Conservation (phyloP, 2,113 vertebrate species). For the Miniopterus natalensis region DNA sequence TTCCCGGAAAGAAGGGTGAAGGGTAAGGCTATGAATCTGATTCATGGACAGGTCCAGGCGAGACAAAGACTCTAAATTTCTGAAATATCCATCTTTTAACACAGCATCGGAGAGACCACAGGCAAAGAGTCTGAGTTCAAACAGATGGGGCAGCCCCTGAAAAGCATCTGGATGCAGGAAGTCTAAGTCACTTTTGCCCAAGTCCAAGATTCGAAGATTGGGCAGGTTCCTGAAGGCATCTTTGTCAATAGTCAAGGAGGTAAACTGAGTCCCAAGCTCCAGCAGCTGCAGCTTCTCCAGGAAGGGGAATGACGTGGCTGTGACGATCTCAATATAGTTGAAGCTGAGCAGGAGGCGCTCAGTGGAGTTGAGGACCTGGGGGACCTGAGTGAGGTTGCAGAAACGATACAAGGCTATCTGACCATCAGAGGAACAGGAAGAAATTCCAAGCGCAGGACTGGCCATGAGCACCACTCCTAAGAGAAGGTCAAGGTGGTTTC, state of each 20-base stretch:
- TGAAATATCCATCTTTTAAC: constrained; percentile 88
- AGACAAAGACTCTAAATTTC: constrained; percentile 89
- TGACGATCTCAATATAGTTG: constrained; percentile 89
- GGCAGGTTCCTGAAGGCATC: constrained; percentile 90
- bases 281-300: constrained; percentile 85
- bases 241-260: constrained; percentile 86
- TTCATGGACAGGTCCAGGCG: constrained; percentile 89
- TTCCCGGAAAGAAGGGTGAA: constrained; percentile 90
- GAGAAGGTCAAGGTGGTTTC: constrained; percentile 75
- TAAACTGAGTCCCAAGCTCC: constrained; percentile 85
- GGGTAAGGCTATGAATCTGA: constrained; percentile 85
- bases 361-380: constrained; percentile 87
- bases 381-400: constrained; percentile 86
- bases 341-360: constrained; percentile 85
- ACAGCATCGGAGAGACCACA: constrained; percentile 88
- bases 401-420: constrained; percentile 68
- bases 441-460: not conserved
- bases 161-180: constrained; percentile 90
- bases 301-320: constrained; percentile 85
- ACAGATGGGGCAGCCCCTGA: constrained; percentile 87
- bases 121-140: constrained; percentile 84
- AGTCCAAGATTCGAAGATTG: constrained; percentile 87
- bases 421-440: constrained; percentile 81
- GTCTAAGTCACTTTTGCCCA: constrained; percentile 84
- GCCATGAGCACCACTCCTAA: constrained; percentile 78